Evolutionary conservation across 2,888 invertebrate genomes (phyloP).

Genomic region (Sturmia bella): DNA sequence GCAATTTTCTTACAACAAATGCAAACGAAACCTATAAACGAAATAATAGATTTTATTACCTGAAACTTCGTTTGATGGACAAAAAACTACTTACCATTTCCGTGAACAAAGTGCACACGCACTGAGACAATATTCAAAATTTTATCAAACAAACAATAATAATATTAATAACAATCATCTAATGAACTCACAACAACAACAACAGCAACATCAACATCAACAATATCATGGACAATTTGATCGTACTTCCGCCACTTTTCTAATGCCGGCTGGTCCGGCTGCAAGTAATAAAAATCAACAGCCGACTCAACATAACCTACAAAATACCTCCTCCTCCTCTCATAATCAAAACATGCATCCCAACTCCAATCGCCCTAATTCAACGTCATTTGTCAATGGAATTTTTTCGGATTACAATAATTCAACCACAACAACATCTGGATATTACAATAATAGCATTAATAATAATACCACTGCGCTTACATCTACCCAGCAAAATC

Average conservation of each 20-base stretch:
- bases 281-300: constrained; percentile 62
- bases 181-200: constrained; percentile 53
- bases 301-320: constrained; percentile 51
- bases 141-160: constrained; percentile 53
- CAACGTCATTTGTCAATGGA: constrained; percentile 22
- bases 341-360: constrained; percentile 60
- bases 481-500: constrained; percentile 69
- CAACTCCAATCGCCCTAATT: constrained; percentile 28
- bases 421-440: constrained; percentile 47
- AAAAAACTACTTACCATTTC: constrained; percentile 75
- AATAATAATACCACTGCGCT: constrained; percentile 62
- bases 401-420: constrained; percentile 50
- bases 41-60: constrained; percentile 73
- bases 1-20: constrained; percentile 22
- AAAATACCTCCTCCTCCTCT: constrained; percentile 42
- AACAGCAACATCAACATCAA: constrained; percentile 19
- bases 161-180: constrained; percentile 54
- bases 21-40: constrained; percentile 6
- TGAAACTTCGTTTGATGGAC: constrained; percentile 74
- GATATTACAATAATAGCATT: constrained; percentile 71
- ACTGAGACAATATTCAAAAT: constrained; percentile 67
- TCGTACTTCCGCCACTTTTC: constrained; percentile 47
- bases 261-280: constrained; percentile 50
- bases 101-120: constrained; percentile 74
- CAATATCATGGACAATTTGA: constrained; percentile 60